Base-by-base conservation (phyloP, 64 coral and sea anemone species). In the Porites lutea region DNA sequence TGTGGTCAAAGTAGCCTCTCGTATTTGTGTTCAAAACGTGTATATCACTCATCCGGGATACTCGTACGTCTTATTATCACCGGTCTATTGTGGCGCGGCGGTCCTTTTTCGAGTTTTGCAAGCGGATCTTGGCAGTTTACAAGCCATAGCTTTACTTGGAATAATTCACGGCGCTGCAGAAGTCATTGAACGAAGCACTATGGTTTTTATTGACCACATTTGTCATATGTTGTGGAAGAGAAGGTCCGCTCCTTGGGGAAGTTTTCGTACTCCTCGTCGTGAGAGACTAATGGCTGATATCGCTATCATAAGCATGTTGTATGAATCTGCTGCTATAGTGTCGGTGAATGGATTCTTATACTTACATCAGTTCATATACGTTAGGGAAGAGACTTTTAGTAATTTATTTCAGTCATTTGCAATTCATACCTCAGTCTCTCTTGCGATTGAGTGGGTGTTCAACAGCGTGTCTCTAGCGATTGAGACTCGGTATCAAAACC, bases 251-350 rank as follows among this genome's bases (percentile, higher is more conserved):
- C 4, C 54, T 57, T 57, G 54, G 54, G 54, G 54, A 57, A 57
- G 54, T 57, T 57, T 57, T 57, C 66, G 66, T 70, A 70, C 66
- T 70, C 66, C 66, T 70, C 66, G 66, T 21, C 66, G 66, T 70
- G 66, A 77, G 74, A 77, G 49, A 53, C 74, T 77, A 5, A 77
- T 77, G 74, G 74, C 74, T 77, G 74, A 77, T 57, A 57, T 57
- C 54, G 54, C 54, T 57, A 57, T 57, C 54, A 57, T 57, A 12
- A 57, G 54, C 54, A 57, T 57, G 54, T 57, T 57, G 54, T 57
- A 9, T 57, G 54, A 57, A 57, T 57, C 54, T 9, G 12, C 74
- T 77, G 74, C 74, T 52, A 77, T 77, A 51, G 74, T 77, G 48
- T 50, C 74, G 16, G 15, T 50, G 0, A 77, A 77, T 21, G 66